These are phyloP conservation scores for Drosophila neocordata DNA, from an alignment of 1,140 invertebrate species.

Conservation along the genomic window DNA sequence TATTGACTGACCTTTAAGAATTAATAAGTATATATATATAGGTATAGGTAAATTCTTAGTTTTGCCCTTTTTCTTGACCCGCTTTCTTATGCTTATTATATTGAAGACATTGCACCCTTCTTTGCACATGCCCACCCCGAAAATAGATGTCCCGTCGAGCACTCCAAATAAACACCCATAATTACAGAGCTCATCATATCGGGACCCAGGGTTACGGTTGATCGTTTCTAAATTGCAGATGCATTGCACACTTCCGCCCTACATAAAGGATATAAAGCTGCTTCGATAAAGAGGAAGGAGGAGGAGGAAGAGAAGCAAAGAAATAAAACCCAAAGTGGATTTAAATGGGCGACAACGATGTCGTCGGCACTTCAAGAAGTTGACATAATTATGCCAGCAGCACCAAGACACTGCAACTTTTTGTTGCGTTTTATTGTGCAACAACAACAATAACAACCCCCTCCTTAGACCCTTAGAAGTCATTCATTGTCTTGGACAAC, in stretches of 20 bases:
- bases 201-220: slow-evolving; percentile 61
- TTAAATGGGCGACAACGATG: slow-evolving; percentile 19
- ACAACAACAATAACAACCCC: slow-evolving; percentile 19
- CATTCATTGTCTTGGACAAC: slow-evolving; percentile 43
- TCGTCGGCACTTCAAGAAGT: slow-evolving; percentile 72
- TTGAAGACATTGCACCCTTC: slow-evolving; percentile 8
- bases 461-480: slow-evolving; percentile 35
- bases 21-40: neutral
- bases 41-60: neutral
- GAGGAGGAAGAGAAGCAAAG: slow-evolving; percentile 14
- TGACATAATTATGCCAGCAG: slow-evolving; percentile 78
- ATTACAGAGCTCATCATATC: slow-evolving; percentile 61
- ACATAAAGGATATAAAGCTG: neutral
- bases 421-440: slow-evolving; percentile 33
- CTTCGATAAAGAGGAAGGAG: neutral
- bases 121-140: slow-evolving; percentile 7
- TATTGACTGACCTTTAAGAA: slow-evolving; percentile 12
- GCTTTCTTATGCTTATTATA: neutral
- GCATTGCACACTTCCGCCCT: slow-evolving; percentile 65
- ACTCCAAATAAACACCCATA: slow-evolving; percentile 60
- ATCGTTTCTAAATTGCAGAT: slow-evolving; percentile 76
- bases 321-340: slow-evolving; percentile 19
- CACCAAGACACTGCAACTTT: slow-evolving; percentile 16
- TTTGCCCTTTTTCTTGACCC: neutral
- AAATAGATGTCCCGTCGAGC: slow-evolving; percentile 50